A percentile compares a stretch with the other conserved stretches of the same genome.
These are phyloP conservation scores for Mustelus asterias DNA, from an alignment of 2,113 vertebrate genomes.

Conservation along the genomic window DNA sequence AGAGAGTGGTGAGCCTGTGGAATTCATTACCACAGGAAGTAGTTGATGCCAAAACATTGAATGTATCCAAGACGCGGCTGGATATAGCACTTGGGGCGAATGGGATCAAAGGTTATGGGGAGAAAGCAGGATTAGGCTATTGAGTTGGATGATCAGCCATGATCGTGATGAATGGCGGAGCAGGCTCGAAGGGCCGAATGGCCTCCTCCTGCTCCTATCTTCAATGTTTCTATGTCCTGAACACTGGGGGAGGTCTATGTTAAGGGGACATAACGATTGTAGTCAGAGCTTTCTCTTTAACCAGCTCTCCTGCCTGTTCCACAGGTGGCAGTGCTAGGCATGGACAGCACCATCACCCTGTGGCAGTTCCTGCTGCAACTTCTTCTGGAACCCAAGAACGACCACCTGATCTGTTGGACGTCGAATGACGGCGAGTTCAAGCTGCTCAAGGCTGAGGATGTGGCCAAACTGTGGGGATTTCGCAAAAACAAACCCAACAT, in stretches of 20 bases:
- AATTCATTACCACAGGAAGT: no score
- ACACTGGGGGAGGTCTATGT: background rate
- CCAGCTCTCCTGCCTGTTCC: conserved; percentile 34
- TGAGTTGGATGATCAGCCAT: no score
- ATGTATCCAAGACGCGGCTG: no score
- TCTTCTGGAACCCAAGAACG: conserved; percentile 79
- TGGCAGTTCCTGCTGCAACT: conserved; percentile 99
- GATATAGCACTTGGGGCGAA: no score
- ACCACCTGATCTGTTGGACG: conserved; percentile 93
- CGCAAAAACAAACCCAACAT: conserved; percentile 97
- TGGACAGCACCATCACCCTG: conserved; percentile 96
- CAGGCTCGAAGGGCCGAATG: no score
- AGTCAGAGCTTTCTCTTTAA: conserved; percentile 16
- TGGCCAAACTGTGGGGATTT: conserved; percentile 91
- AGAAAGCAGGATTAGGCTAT: no score
- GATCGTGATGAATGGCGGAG: no score
- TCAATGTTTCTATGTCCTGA: background rate
- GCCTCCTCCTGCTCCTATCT: no score
- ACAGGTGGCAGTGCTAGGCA: conserved; percentile 55
- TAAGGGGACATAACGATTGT: background rate
- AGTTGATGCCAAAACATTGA: no score
- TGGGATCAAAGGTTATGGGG: no score
- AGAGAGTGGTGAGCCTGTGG: no score
- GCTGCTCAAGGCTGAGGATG: conserved; percentile 91
- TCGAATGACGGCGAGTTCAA: conserved; percentile 93